phyloP scores from a whole-genome alignment of 2,888 invertebrate species.

The Thelaira solivaga region DNA sequence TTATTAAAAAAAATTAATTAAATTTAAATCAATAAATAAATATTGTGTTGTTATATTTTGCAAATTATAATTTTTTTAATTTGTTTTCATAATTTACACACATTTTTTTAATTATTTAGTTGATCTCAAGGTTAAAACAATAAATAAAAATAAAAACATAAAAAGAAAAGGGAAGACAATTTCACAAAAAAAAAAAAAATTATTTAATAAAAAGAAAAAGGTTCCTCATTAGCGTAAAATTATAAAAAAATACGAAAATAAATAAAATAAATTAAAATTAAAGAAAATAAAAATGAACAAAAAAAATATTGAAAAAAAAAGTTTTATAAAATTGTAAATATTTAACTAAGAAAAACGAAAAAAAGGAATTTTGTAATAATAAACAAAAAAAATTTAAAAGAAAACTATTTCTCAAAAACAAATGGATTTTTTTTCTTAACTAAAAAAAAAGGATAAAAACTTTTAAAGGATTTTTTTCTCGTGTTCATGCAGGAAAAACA shows the following conservation, averaged over 20 bases:
- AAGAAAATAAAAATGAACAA: constrained; percentile 50
- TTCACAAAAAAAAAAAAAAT: constrained; percentile 43
- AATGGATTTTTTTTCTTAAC: too few relatives aligned
- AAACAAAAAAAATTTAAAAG: constrained; percentile 45
- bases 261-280: constrained; percentile 55
- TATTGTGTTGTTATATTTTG: constrained; percentile 54
- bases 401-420: constrained; percentile 61
- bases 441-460: too few relatives aligned
- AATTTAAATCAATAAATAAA: too few relatives aligned
- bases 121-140: constrained; percentile 56
- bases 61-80: constrained; percentile 36
- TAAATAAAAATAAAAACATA: not conserved
- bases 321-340: constrained; percentile 63
- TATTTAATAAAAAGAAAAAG: constrained; percentile 54
- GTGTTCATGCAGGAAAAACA: too few relatives aligned
- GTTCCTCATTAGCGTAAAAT: constrained; percentile 73
- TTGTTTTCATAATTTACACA: constrained; percentile 32
- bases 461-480: too few relatives aligned
- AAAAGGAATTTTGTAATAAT: constrained; percentile 33
- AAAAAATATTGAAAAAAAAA: constrained; percentile 59
- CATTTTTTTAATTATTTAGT: constrained; percentile 40
- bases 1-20: constrained; percentile 35
- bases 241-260: constrained; percentile 39
- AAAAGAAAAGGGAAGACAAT: constrained; percentile 50
- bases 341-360: constrained; percentile 60